Base-by-base conservation (phyloP, 1,140 invertebrate species). In the Bombus huntii region DNA sequence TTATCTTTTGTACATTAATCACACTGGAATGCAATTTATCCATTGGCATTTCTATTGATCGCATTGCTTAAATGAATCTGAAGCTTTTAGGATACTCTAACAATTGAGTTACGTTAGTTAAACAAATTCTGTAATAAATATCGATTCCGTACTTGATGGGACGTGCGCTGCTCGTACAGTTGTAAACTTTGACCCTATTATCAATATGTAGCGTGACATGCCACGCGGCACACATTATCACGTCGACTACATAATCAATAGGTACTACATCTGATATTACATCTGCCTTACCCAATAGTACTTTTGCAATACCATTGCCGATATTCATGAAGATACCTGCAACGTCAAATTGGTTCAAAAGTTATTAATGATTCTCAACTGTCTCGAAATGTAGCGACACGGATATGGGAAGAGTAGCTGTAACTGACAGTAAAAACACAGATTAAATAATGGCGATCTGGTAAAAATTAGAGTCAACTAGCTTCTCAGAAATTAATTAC, bases 181-280 rank as follows among this genome's bases (percentile, higher is more conserved):
- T 99, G 94, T 98, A 99, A 28, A 99, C 97, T 68, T 96, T 95
- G 77, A 98, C 96, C 1, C 93, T 93, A 66, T 96, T 96, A 2
- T 95, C 96, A 74, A 96, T 97, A 75, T 88, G 88, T 57, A 91
- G 96, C 2, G 96, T 96, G 65, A 96, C 97, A 89, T 98, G 96
- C 97, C 98, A 98, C 25, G 98, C 97, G 25, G 97, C 96, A 83
- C 97, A 96, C 73, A 99, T 98, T 86, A 99, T 96, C 13, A 97
- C 97, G 93, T 99, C 98, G 39, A 98, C 97, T 6, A 98, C 98
- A 91, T 98, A 96, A 93, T 99, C 98, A 0, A 99, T 98, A 0
- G 98, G 98, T 13, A 99, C 97, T 15, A 99, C 95, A 91, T 99
- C 98, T 37, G 98, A 97, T 25, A 96, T 96, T 53, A 97, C 96